A percentile compares a stretch with the other conserved stretches of the same genome.
Evolutionary conservation across 2,797 vertebrate species (phyloP).

Genomic region (Eleutherodactylus coqui): DNA sequence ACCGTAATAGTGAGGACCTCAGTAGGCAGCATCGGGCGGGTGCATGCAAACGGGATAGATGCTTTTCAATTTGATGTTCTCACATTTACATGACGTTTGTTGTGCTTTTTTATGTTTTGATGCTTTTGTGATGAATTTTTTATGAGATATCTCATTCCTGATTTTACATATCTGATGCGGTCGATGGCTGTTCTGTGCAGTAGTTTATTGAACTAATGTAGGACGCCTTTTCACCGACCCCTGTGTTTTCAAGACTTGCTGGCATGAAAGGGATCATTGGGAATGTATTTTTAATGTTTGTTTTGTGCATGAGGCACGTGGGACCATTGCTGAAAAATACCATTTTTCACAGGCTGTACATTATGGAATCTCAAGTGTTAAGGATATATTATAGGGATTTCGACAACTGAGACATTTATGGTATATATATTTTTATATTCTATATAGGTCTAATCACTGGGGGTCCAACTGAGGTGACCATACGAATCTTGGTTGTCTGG

Average conservation of each 20-base stretch:
- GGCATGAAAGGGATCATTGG: not conserved
- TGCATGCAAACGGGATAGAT: not conserved
- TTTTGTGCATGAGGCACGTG: not conserved
- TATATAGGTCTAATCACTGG: not conserved
- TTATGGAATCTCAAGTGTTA: not conserved
- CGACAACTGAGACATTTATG: not conserved
- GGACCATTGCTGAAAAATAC: not conserved
- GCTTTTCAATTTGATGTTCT: not conserved
- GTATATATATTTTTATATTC: not conserved
- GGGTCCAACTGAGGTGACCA: not conserved
- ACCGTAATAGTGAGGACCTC: not conserved
- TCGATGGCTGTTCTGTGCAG: not conserved
- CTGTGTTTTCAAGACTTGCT: not conserved
- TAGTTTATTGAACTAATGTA: not conserved
- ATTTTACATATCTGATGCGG: constrained; percentile 16
- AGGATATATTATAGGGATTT: not conserved
- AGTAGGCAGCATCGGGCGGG: not conserved
- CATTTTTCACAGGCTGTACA: not conserved
- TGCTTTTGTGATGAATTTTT: constrained; percentile 35
- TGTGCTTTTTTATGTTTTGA: constrained; percentile 29
- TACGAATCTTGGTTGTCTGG: no score
- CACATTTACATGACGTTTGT: constrained; percentile 19
- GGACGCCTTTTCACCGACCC: not conserved
- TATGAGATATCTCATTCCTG: constrained; percentile 8
- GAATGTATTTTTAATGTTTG: constrained; percentile 9